phyloP scores from a whole-genome alignment of 2,888 invertebrate genomes.

The Coronaproctus castanopsis region DNA sequence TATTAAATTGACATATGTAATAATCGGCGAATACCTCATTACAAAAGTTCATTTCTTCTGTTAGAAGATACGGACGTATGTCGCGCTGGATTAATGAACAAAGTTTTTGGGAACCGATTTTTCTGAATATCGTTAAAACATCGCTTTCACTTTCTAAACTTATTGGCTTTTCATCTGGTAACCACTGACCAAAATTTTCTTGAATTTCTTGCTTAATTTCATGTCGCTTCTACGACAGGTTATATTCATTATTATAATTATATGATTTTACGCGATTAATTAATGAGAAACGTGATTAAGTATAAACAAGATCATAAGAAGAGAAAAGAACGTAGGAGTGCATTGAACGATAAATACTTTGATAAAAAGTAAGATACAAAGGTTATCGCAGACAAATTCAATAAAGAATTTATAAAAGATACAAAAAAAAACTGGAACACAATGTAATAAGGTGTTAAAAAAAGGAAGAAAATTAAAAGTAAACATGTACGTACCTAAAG shows the following conservation, averaged over 20 bases:
- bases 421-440: too few relatives aligned
- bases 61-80: conserved; percentile 61
- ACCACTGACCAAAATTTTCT: conserved; percentile 41
- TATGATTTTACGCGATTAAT: conserved; percentile 10
- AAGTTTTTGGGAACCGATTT: conserved; percentile 66
- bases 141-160: conserved; percentile 53
- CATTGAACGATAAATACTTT: too few relatives aligned
- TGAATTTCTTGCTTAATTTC: conserved; percentile 46
- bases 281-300: background rate
- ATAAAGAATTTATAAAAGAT: too few relatives aligned
- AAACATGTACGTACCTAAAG: too few relatives aligned
- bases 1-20: too few relatives aligned
- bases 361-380: too few relatives aligned
- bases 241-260: conserved; percentile 9
- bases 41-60: conserved; percentile 58
- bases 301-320: background rate
- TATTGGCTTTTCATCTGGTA: conserved; percentile 65
- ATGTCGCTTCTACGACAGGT: conserved; percentile 34
- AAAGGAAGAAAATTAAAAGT: too few relatives aligned
- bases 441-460: too few relatives aligned
- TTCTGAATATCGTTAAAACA: conserved; percentile 49
- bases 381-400: too few relatives aligned
- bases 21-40: too few relatives aligned
- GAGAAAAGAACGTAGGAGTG: too few relatives aligned
- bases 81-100: conserved; percentile 51